Evolutionary conservation across 2,888 invertebrate genomes (phyloP).

Genomic region (Pterostichus niger): DNA sequence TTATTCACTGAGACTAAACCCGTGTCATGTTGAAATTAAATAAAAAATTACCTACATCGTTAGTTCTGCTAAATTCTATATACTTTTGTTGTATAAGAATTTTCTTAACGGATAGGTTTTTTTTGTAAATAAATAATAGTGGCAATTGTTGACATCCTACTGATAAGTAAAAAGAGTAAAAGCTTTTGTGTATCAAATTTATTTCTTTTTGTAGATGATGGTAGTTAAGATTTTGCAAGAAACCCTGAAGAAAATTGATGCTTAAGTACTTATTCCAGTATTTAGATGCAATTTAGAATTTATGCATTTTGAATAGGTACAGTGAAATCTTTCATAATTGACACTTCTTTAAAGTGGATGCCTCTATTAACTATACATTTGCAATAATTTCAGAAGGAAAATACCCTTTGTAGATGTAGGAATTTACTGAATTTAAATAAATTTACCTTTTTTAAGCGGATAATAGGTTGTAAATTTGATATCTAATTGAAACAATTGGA

Average conservation of each 20-base stretch:
- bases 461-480: too few species aligned
- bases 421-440: too few species aligned
- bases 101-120: constrained; percentile 15
- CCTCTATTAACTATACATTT: too few species aligned
- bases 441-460: too few species aligned
- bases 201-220: constrained; percentile 15
- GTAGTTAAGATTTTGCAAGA: constrained; percentile 6
- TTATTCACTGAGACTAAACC: constrained; percentile 27
- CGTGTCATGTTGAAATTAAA: constrained; percentile 48
- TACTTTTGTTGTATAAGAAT: constrained; percentile 24
- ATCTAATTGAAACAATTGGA: too few species aligned
- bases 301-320: neutral
- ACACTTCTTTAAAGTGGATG: too few species aligned
- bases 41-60: constrained; percentile 50
- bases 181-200: constrained; percentile 16
- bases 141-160: constrained; percentile 16
- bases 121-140: constrained; percentile 23
- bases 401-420: too few species aligned
- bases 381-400: too few species aligned
- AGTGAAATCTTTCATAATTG: too few species aligned
- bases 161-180: neutral
- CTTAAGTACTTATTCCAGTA: constrained; percentile 6
- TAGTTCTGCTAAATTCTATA: constrained; percentile 38
- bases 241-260: constrained; percentile 43
- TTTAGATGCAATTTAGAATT: constrained; percentile 11